Conservation (phyloP, 2,888 invertebrate species). For the Tolmerus cingulatus region DNA sequence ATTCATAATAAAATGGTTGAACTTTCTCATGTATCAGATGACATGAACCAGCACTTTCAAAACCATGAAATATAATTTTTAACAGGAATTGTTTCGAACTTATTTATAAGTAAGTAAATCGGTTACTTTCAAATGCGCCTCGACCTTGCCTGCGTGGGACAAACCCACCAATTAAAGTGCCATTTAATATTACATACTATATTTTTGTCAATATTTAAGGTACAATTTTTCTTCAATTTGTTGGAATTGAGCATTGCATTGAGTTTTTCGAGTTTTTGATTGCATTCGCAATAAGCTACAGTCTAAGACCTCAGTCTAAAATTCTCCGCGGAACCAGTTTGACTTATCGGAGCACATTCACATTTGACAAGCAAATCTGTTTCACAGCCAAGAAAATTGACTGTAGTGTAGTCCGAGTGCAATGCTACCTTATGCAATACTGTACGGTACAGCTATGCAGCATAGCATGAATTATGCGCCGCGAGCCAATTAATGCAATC, state of each 20-base stretch:
- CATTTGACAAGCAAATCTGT: conserved; percentile 5
- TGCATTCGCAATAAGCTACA: neutral
- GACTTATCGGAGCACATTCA: neutral
- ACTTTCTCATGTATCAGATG: neutral
- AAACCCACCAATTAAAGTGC: neutral
- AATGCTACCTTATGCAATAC: neutral
- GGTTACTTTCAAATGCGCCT: neutral
- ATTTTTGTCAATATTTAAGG: neutral
- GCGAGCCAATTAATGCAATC: neutral
- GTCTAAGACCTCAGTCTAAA: neutral
- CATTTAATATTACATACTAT: neutral
- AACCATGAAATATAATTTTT: neutral
- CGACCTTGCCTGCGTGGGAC: neutral
- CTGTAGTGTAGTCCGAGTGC: neutral
- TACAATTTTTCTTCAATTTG: neutral
- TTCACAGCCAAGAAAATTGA: neutral
- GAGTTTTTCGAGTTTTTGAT: neutral
- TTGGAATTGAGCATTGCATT: neutral
- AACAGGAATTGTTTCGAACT: neutral
- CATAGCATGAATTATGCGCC: neutral
- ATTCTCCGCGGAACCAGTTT: neutral
- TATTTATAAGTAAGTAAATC: neutral
- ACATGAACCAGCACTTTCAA: neutral
- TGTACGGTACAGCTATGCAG: neutral
- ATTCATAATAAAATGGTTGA: neutral